Evolutionary conservation across 2,797 vertebrate species (phyloP), one percentile per base, ranked within the genome.

Genomic region (Leptoclinus maculatus): DNA sequence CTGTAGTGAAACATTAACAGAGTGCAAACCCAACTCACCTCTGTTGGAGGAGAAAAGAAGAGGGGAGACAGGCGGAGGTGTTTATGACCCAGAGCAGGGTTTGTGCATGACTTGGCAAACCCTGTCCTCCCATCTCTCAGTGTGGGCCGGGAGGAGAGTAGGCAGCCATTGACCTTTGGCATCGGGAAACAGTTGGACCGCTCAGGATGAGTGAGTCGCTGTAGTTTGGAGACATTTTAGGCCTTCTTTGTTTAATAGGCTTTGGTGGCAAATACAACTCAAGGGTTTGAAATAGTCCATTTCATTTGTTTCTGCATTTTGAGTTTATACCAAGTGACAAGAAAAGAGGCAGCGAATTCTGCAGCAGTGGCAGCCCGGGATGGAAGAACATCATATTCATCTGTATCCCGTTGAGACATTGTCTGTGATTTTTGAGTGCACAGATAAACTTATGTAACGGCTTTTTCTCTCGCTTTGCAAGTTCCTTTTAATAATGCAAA

Each of bases 1-100:
- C 83, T 60, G 78, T 76, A 93, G 94, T 94, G 92, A 94, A 93
- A 93, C 92, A 95, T 95, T 94, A 95, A 95, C 94, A 95, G 92
- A 93, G 93, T 92, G 92, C 88, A 92, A 89, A 78, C 88, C 90
- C 74, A 83, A 71, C 94, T 89, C 89, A 87, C 87, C 91, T 91
- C 89, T 79, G 73, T 76, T 76, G 67, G 81, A 76, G 82, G 82
- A 91, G 80, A 91, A 89, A 88, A 90, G 83, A 90, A 82, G 68
- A 74, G 71, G 62, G 71, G 72, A 85, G 86, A 89, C 70, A 88
- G 87, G 76, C 83, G 13, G 85, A 87, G 87, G 88, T 93, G 92
- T 94, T 95, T 93, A 93, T 92, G 92, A 92, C 84, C 86, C 86
- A 88, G 87, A 87, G 86, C 83, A 87, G 79, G 77, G 77, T 92